Percentiles rank a stretch among this genome's conserved stretches.
phyloP scores from a whole-genome alignment of 2,888 invertebrate species.

The Hipparchia sbordonii region DNA sequence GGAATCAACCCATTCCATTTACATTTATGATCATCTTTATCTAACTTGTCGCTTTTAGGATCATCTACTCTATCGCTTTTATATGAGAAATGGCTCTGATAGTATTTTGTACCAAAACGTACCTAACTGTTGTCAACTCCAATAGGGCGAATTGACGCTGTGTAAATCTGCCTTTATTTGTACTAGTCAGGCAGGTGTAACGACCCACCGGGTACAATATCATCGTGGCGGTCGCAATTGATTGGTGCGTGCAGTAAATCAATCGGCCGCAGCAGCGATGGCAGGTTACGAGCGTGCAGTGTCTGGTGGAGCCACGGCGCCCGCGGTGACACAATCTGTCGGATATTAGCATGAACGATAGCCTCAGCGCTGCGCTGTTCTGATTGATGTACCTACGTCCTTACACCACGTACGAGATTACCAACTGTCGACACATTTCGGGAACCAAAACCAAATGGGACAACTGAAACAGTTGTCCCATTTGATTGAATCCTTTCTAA shows the following conservation, averaged over 20 bases:
- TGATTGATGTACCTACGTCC: background rate
- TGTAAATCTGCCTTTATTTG: background rate
- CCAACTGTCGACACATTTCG: background rate
- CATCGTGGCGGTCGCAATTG: background rate
- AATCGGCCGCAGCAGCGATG: background rate
- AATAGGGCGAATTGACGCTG: too few species aligned
- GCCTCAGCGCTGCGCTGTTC: background rate
- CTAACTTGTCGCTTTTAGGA: too few species aligned
- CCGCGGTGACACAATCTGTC: background rate
- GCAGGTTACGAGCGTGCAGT: background rate
- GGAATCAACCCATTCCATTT: too few species aligned
- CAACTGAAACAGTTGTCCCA: too few species aligned
- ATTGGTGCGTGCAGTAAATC: slow-evolving; percentile 9
- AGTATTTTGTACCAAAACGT: too few species aligned
- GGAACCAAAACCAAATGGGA: too few species aligned
- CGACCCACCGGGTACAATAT: background rate
- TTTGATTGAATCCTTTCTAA: too few species aligned
- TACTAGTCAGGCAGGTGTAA: background rate
- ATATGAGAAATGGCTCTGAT: too few species aligned
- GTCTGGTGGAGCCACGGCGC: background rate
- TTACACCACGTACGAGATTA: background rate
- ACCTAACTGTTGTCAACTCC: too few species aligned
- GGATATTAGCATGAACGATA: slow-evolving; percentile 5
- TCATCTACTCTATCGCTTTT: too few species aligned
- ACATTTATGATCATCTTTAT: too few species aligned